These are phyloP conservation scores for Volucella zonaria DNA, from an alignment of 2,888 invertebrate genomes.

Conservation along the genomic window DNA sequence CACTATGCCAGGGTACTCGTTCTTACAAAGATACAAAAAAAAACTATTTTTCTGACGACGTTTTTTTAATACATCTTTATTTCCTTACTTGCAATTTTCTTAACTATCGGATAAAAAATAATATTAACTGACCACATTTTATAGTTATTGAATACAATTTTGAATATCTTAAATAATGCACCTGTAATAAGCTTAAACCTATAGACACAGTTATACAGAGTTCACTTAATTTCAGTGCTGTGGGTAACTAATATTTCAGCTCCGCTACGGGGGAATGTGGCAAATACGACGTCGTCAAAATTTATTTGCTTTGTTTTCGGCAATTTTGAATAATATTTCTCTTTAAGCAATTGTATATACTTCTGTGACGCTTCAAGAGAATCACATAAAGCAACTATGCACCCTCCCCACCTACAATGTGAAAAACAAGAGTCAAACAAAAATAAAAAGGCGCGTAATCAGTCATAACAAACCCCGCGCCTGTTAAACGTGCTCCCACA, in stretches of 20 bases:
- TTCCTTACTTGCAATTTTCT: too few relatives aligned
- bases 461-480: constrained; percentile 88
- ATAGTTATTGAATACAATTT: constrained; percentile 42
- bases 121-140: constrained; percentile 6
- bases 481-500: constrained; percentile 95
- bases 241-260: constrained; percentile 78
- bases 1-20: too few relatives aligned
- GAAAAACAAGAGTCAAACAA: constrained; percentile 1
- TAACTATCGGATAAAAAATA: neutral
- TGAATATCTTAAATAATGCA: constrained; percentile 29
- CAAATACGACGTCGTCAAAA: constrained; percentile 86
- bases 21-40: too few relatives aligned
- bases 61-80: too few relatives aligned
- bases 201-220: neutral
- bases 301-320: constrained; percentile 83
- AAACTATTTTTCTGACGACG: too few relatives aligned
- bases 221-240: constrained; percentile 30
- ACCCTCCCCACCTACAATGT: constrained; percentile 95
- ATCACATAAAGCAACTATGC: constrained; percentile 89
- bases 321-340: constrained; percentile 87
- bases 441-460: neutral
- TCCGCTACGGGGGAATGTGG: constrained; percentile 84
- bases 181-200: neutral
- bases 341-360: constrained; percentile 88
- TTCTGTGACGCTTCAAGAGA: constrained; percentile 85